phyloP scores from a whole-genome alignment of 2,797 vertebrate genomes.

The Meda fulgida region DNA sequence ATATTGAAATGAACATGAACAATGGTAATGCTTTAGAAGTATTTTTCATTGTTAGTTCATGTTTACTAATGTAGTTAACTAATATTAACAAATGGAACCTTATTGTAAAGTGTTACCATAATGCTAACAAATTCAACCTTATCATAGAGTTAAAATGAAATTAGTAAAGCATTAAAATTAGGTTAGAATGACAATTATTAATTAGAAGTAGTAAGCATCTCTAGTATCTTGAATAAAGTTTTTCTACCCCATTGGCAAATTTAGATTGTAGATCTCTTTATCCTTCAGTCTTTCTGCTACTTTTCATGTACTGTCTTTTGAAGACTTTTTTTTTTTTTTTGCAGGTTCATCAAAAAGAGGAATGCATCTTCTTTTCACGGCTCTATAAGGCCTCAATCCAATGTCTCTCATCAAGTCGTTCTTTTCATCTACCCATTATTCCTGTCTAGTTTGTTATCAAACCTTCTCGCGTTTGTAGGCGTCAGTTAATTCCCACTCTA shows the following conservation, averaged over 20 bases:
- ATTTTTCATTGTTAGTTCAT: not conserved
- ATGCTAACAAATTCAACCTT: not conserved
- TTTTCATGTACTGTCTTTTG: not conserved
- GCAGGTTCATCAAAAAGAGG: constrained; percentile 54
- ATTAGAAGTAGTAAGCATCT: not conserved
- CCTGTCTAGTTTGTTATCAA: constrained; percentile 41
- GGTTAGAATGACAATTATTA: not conserved
- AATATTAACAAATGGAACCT: not conserved
- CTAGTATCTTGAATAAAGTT: not conserved
- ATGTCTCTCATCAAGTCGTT: constrained; percentile 52
- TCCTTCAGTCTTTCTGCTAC: constrained; percentile 54
- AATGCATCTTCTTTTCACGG: not conserved
- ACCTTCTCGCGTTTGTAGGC: constrained; percentile 26
- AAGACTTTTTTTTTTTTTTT: constrained; percentile 33
- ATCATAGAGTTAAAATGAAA: not conserved
- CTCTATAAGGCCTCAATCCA: constrained; percentile 21
- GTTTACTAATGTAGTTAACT: not conserved
- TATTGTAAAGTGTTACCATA: not conserved
- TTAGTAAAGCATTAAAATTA: not conserved
- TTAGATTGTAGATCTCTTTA: not conserved
- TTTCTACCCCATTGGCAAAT: not conserved
- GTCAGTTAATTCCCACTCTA: constrained; percentile 43
- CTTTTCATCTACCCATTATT: constrained; percentile 48
- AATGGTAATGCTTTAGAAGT: not conserved
- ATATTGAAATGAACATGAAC: not conserved